Evolutionary conservation across 2,888 invertebrate species (phyloP).

Genomic region (Lochmaea capreae): DNA sequence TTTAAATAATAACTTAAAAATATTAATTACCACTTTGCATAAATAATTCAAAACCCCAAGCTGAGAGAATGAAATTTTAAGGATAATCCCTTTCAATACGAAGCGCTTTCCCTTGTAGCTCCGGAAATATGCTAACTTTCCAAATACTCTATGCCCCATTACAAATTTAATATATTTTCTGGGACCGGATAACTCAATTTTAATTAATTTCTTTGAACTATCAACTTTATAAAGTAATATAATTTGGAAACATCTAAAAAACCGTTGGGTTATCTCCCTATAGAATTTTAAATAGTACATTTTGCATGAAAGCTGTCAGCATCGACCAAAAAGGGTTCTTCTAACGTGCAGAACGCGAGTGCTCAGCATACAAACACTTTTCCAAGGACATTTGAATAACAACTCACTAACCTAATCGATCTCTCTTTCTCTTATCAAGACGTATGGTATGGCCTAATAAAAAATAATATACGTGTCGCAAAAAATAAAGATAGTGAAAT

Average conservation of each 20-base stretch:
- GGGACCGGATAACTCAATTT: too few relatives aligned
- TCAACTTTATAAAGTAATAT: too few relatives aligned
- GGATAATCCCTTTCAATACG: too few relatives aligned
- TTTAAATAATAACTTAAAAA: too few relatives aligned
- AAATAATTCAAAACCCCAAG: too few relatives aligned
- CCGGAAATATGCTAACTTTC: too few relatives aligned
- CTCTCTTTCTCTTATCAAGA: conserved; percentile 19
- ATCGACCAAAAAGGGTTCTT: conserved; percentile 32
- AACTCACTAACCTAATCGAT: conserved; percentile 27
- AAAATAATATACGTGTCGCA: neutral
- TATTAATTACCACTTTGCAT: too few relatives aligned
- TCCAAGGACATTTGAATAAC: conserved; percentile 32
- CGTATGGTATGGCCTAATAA: neutral
- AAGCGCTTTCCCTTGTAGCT: too few relatives aligned
- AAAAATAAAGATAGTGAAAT: neutral
- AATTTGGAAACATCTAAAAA: neutral
- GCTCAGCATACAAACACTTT: conserved; percentile 34
- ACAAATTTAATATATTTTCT: too few relatives aligned
- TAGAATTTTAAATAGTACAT: conserved; percentile 14
- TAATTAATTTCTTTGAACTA: too few relatives aligned
- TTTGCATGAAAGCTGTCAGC: conserved; percentile 25
- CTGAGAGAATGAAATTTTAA: too few relatives aligned
- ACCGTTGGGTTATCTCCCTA: conserved; percentile 1
- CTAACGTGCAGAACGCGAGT: conserved; percentile 40
- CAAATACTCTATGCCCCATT: too few relatives aligned